Evolutionary conservation across 2,797 vertebrate genomes (phyloP).

Genomic region (Melanotaenia nigrans): DNA sequence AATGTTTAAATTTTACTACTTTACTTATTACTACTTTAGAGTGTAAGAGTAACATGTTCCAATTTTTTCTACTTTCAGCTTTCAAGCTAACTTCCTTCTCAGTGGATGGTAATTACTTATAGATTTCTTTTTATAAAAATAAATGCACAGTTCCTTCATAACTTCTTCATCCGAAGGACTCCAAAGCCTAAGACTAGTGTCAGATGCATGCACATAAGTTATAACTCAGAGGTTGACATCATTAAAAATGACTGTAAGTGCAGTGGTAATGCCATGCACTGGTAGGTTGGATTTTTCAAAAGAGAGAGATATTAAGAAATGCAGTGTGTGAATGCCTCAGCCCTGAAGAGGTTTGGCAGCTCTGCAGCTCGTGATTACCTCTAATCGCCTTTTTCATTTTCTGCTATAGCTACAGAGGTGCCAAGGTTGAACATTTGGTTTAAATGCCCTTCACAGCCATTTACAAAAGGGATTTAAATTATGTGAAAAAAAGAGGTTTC

Average conservation of each 20-base stretch:
- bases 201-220: conserved; percentile 65
- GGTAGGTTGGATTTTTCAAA: conserved; percentile 51
- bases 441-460: conserved; percentile 67
- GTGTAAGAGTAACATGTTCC: conserved; percentile 11
- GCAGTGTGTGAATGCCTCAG: conserved; percentile 70
- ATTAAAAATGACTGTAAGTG: conserved; percentile 70
- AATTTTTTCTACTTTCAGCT: conserved; percentile 8
- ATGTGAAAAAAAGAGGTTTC: conserved; percentile 50
- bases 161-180: conserved; percentile 11
- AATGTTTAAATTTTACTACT: not conserved
- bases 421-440: conserved; percentile 70
- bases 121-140: conserved; percentile 24
- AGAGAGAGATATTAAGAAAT: conserved; percentile 62
- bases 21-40: conserved; percentile 1
- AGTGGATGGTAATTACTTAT: not conserved
- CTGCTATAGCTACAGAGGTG: conserved; percentile 69
- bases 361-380: conserved; percentile 70
- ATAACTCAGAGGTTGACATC: conserved; percentile 47
- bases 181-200: conserved; percentile 27
- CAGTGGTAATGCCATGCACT: conserved; percentile 78
- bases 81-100: conserved; percentile 12
- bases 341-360: conserved; percentile 74
- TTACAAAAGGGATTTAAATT: conserved; percentile 60
- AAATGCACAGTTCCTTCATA: conserved; percentile 17
- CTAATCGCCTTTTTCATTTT: conserved; percentile 63